phyloP scores from a whole-genome alignment of 2,797 vertebrate genomes.

The Propithecus deckenii region DNA sequence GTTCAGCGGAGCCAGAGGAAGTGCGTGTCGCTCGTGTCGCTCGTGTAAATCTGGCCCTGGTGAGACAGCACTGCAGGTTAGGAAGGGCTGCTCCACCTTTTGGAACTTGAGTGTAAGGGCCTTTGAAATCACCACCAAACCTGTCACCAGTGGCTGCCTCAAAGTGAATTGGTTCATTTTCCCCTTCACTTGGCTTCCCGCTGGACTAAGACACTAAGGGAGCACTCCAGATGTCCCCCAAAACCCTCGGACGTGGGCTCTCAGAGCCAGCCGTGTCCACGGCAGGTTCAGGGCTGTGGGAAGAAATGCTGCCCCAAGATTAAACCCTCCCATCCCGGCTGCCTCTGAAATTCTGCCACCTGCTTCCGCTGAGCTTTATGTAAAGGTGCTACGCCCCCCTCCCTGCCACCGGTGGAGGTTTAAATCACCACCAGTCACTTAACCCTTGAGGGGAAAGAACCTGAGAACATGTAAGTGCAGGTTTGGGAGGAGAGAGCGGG shows the following conservation, averaged over 20 bases:
- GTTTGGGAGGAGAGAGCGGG: background rate
- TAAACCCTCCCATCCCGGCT: accelerated
- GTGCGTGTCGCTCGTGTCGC: accelerated
- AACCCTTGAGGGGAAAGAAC: no score
- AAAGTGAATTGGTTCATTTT: accelerated
- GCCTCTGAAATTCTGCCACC: background rate
- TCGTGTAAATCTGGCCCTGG: background rate
- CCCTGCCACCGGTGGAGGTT: background rate
- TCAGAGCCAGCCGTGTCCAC: accelerated
- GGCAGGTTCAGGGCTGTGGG: accelerated
- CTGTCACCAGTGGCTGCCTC: background rate
- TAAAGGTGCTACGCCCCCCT: accelerated
- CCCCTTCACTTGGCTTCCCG: accelerated
- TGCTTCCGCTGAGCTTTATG: background rate
- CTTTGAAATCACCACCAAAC: background rate
- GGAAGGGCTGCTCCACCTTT: background rate
- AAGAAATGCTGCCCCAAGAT: background rate
- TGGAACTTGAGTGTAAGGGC: background rate
- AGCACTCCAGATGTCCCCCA: no score
- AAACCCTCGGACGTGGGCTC: no score
- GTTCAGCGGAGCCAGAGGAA: no score
- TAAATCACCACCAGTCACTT: background rate
- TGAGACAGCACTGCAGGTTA: no score
- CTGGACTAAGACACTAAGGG: accelerated
- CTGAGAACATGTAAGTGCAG: no score